These are phyloP conservation scores for Diacarnus erythraeanus DNA, from an alignment of 37 sponge, comb jelly and placozoan species.

Conservation along the genomic window DNA sequence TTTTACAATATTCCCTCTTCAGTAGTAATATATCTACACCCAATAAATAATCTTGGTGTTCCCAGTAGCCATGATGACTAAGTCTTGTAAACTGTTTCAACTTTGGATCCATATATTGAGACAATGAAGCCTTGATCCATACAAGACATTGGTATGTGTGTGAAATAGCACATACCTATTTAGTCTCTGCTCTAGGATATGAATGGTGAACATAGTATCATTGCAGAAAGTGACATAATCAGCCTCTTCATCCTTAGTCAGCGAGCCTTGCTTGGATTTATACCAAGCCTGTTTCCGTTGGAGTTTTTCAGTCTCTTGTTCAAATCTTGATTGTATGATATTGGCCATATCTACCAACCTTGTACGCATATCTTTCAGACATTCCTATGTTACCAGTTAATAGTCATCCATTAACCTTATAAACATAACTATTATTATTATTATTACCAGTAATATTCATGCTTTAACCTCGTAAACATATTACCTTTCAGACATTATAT, in stretches of 20 bases:
- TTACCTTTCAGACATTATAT: no score
- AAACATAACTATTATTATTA: background rate
- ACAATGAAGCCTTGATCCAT: background rate
- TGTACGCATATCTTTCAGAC: conserved; percentile 76
- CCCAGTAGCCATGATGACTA: no score
- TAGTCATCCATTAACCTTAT: background rate
- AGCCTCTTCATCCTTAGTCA: conserved; percentile 85
- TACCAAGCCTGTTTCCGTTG: conserved; percentile 88
- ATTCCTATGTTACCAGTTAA: conserved; percentile 28
- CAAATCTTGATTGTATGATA: conserved; percentile 85
- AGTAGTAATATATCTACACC: no score
- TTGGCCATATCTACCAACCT: conserved; percentile 90
- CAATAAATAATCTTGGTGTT: no score
- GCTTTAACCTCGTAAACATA: no score
- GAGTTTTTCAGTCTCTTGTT: conserved; percentile 85
- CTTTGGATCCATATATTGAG: background rate
- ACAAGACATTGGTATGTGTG: no score
- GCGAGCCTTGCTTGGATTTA: conserved; percentile 82
- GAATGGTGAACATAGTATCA: conserved; percentile 94
- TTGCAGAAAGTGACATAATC: conserved; percentile 88
- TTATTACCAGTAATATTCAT: no score
- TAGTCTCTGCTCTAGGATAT: conserved; percentile 91
- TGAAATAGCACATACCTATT: conserved; percentile 68
- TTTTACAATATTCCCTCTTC: no score
- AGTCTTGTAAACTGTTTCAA: background rate